Evolutionary conservation across 2,797 vertebrate species (phyloP).

Genomic region (Sebastes iracundus): DNA sequence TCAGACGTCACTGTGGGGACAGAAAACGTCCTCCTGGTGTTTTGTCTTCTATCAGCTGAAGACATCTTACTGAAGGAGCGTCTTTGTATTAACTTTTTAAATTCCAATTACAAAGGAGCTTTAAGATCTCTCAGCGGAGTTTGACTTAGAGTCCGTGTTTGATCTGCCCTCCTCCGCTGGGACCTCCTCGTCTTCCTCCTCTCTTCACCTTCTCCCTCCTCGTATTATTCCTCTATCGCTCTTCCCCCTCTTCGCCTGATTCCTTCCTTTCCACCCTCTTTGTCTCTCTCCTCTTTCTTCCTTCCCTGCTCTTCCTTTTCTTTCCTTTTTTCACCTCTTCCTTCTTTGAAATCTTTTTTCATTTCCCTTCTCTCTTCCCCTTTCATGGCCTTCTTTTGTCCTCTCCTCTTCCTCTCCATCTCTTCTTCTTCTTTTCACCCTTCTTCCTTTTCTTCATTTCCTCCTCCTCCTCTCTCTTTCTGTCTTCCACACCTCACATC

Average conservation of each 20-base stretch:
- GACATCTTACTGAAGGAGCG: conserved; percentile 86
- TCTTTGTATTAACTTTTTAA: conserved; percentile 92
- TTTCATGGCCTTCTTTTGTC: neutral
- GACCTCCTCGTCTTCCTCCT: conserved; percentile 61
- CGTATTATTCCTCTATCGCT: conserved; percentile 23
- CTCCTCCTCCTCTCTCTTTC: neutral
- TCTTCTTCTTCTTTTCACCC: neutral
- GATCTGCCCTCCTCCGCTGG: conserved; percentile 89
- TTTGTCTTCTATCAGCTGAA: conserved; percentile 82
- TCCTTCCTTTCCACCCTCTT: neutral
- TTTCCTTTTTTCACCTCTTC: neutral
- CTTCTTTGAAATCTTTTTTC: neutral
- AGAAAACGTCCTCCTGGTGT: conserved; percentile 79
- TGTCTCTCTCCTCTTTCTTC: neutral
- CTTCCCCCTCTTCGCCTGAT: neutral
- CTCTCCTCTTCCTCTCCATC: neutral
- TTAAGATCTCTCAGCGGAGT: conserved; percentile 91
- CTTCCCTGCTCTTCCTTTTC: neutral
- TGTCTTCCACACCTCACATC: neutral
- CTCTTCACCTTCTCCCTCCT: conserved; percentile 59
- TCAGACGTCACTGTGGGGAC: conserved; percentile 68
- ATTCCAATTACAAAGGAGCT: conserved; percentile 94
- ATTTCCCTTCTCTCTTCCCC: neutral
- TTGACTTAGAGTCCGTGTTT: conserved; percentile 92
- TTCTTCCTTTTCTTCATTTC: no score